Conservation (phyloP, 2,797 vertebrate genomes). For the Emydoidea blandingii region DNA sequence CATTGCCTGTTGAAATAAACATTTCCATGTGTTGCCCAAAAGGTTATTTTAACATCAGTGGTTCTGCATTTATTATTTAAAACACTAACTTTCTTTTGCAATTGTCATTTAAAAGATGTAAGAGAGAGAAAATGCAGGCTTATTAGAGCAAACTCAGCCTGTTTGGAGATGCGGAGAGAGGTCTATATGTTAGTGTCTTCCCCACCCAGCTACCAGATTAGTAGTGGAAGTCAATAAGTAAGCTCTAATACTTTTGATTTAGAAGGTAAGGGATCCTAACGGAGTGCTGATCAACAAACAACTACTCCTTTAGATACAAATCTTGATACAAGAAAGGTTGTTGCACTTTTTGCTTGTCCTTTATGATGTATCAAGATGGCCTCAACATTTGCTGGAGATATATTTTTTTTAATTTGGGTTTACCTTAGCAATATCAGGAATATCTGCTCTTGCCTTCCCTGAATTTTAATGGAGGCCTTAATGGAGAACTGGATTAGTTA, state of each 20-base stretch:
- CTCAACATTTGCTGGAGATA: background rate
- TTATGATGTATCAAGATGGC: background rate
- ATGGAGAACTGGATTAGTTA: no score
- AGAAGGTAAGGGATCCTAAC: background rate
- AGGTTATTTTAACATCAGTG: background rate
- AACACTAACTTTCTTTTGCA: background rate
- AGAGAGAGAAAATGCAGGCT: background rate
- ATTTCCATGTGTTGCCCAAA: background rate
- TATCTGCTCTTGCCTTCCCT: no score
- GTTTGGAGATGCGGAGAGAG: background rate
- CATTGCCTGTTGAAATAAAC: background rate
- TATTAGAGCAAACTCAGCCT: background rate
- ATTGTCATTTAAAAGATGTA: background rate
- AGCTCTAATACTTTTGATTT: no score
- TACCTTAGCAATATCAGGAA: background rate
- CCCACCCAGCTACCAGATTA: background rate
- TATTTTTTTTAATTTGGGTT: background rate
- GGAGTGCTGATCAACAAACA: background rate
- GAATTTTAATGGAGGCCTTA: no score
- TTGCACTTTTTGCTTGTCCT: background rate
- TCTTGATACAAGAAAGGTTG: background rate
- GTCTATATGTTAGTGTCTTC: background rate
- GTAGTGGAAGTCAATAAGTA: no score
- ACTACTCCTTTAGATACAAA: background rate
- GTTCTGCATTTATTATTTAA: background rate